These are phyloP conservation scores for Drosophila nigrodunni DNA, from an alignment of 1,140 invertebrate species.

Conservation along the genomic window DNA sequence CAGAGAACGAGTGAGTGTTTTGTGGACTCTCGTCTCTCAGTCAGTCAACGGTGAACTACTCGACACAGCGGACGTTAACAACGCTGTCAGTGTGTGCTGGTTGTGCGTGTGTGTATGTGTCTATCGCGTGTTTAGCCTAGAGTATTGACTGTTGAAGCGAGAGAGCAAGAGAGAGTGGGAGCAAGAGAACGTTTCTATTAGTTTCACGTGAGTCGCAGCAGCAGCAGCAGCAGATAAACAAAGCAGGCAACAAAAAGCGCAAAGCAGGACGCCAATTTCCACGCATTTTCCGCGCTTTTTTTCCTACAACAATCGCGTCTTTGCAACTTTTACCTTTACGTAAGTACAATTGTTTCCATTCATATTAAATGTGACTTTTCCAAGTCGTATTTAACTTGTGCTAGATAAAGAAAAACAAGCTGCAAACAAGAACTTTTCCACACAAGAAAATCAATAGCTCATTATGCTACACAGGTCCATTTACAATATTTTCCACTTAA, in stretches of 20 bases:
- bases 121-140: conserved; percentile 15
- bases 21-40: conserved; percentile 35
- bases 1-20: conserved; percentile 39
- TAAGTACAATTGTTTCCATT: conserved; percentile 21
- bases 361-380: conserved; percentile 13
- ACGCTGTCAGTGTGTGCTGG: conserved; percentile 4
- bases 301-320: conserved; percentile 17
- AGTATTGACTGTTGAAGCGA: neutral
- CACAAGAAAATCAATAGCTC: conserved; percentile 70
- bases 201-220: conserved; percentile 59
- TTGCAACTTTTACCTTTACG: conserved; percentile 34
- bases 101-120: conserved; percentile 18
- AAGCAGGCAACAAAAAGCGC: conserved; percentile 25
- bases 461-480: conserved; percentile 1
- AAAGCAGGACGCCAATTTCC: conserved; percentile 19
- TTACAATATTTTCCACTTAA: conserved; percentile 28
- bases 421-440: conserved; percentile 5
- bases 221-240: conserved; percentile 50
- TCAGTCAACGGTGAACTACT: conserved; percentile 74
- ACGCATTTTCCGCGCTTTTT: conserved; percentile 39
- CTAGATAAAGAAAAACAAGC: conserved; percentile 10
- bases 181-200: conserved; percentile 27
- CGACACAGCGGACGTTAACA: conserved; percentile 60
- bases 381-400: conserved; percentile 5
- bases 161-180: conserved; percentile 8